These are phyloP conservation scores for Rhodinocichla rosea DNA, from an alignment of 2,113 vertebrate species.

Conservation along the genomic window DNA sequence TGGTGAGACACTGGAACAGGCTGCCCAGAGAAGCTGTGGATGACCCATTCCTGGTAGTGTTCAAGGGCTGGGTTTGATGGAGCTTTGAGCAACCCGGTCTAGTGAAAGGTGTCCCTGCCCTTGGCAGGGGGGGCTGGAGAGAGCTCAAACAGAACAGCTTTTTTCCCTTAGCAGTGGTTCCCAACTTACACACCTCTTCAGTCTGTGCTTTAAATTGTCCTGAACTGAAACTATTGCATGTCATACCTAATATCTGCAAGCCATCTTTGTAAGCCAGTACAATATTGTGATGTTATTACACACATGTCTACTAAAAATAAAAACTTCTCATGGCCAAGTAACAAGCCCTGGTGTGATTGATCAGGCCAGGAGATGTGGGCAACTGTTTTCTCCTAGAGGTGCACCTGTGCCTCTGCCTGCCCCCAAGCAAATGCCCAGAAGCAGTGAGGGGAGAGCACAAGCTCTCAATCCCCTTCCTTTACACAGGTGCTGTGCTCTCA, in stretches of 20 bases:
- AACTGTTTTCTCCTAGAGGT: neutral
- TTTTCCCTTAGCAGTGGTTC: neutral
- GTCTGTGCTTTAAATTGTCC: neutral
- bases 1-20: neutral
- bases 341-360: neutral
- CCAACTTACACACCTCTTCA: neutral
- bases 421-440: neutral
- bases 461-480: neutral
- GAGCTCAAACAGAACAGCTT: neutral
- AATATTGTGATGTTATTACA: neutral
- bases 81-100: neutral
- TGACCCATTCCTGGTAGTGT: neutral
- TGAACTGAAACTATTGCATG: neutral
- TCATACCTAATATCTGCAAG: neutral
- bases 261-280: neutral
- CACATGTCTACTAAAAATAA: neutral
- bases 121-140: neutral
- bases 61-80: neutral
- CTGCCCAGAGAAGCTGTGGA: neutral
- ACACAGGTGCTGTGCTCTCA: neutral
- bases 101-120: neutral
- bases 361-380: neutral
- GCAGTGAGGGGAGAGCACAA: neutral
- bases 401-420: fast-evolving
- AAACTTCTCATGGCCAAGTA: neutral